Base-by-base conservation (phyloP, 2,888 invertebrate genomes). In the Pecten maximus region DNA sequence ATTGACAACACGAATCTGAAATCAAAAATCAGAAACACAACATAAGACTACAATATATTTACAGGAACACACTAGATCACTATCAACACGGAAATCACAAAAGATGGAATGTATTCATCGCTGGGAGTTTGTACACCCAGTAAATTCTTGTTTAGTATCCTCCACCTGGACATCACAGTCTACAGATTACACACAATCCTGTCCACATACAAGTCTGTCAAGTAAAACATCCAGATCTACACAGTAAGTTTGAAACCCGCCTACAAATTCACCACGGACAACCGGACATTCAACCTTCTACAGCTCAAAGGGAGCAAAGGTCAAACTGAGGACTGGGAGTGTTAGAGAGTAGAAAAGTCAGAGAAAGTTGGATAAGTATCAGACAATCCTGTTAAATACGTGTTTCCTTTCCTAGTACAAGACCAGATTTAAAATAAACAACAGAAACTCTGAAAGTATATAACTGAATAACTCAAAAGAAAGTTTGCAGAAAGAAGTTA, bases 1-100 rank as follows among this genome's bases (percentile, higher is more conserved):
- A 98, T 99, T 99, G 97, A 99, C 99, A 98, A 99, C 99, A 98
- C 99, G 99, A 97, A 99, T 99, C 99, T 99, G 98, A 97, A 97
- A 97, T 94, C 93, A 93, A 92, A 94, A 94, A 94, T 94, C 91
- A 90, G 91, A 91, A 92, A 92, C 92, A 93, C 90, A 92, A 92
- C 92, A 93, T 89, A 40, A 90, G 89, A 28, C 74, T 35, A 74
- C 74, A 74, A 74, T 74, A 35, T 74, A 74, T 44, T 10, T 74
- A 74, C 74, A 35, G 28, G 35, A 54, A 54, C 28, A 35, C 74
- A 74, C 74, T 74, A 74, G 28, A 74, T 54, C 19, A n/a, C 87
- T 60, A 60, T 87, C 19, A 89, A 90, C 50, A 35, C 40, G 40
- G 87, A 90, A 90, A 39, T 48, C 87, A 89, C 50, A 89, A 87